Percentiles rank a stretch among this genome's conserved stretches.
Evolutionary conservation across 1,140 invertebrate species (phyloP).

Genomic region (Colletes latitarsis): DNA sequence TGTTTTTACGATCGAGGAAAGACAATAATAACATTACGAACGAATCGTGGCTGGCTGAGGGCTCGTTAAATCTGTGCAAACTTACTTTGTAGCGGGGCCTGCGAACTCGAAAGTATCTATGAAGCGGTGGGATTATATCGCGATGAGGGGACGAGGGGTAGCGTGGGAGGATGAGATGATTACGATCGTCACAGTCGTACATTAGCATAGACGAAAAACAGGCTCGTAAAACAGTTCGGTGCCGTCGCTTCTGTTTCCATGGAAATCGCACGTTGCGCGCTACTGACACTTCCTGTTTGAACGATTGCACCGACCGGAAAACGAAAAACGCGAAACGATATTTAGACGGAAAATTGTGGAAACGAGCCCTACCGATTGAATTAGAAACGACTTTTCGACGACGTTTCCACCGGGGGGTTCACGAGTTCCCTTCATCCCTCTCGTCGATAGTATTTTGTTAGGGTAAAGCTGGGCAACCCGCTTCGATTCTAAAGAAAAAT

Average conservation of each 20-base stretch:
- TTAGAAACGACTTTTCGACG: background rate
- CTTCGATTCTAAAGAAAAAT: too few species aligned
- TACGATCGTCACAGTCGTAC: slow-evolving; percentile 64
- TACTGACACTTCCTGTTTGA: slow-evolving; percentile 34
- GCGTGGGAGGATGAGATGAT: slow-evolving; percentile 41
- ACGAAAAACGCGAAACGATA: background rate
- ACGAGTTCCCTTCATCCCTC: too few species aligned
- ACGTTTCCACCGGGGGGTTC: background rate
- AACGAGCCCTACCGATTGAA: background rate
- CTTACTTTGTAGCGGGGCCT: slow-evolving; percentile 51
- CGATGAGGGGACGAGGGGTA: background rate
- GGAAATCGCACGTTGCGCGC: slow-evolving; percentile 61
- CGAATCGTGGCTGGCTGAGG: slow-evolving; percentile 27
- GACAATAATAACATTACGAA: slow-evolving; percentile 50
- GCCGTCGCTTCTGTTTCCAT: slow-evolving; percentile 58
- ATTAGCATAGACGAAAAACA: slow-evolving; percentile 72
- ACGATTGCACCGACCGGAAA: background rate
- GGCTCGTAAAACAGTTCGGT: slow-evolving; percentile 63
- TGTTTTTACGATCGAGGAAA: slow-evolving; percentile 51
- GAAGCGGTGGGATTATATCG: slow-evolving; percentile 30
- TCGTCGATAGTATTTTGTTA: too few species aligned
- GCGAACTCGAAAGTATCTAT: slow-evolving; percentile 55
- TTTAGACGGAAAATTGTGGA: background rate
- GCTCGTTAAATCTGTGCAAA: slow-evolving; percentile 60
- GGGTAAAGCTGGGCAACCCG: too few species aligned